Conservation (phyloP, 1,140 invertebrate species). For the Orius laevigatus region DNA sequence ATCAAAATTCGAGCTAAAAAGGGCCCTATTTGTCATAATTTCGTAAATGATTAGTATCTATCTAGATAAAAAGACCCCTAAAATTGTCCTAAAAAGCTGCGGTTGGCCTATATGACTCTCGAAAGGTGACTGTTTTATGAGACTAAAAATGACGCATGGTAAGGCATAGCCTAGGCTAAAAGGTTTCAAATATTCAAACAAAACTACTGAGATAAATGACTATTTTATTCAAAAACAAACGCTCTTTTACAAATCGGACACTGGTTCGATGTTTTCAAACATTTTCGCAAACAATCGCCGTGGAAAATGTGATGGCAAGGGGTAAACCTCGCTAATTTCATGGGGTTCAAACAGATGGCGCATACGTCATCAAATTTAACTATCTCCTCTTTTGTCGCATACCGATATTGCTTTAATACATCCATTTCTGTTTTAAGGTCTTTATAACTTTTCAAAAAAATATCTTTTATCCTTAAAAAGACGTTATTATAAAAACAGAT, state of each 20-base stretch:
- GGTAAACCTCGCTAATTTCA: conserved; percentile 47
- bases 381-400: conserved; percentile 45
- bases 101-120: no score
- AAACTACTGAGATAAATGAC: no score
- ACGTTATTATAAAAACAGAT: conserved; percentile 48
- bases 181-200: no score
- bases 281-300: conserved; percentile 50
- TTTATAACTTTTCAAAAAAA: conserved; percentile 34
- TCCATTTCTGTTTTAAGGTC: conserved; percentile 39
- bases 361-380: conserved; percentile 53
- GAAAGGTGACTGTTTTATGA: no score
- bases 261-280: conserved; percentile 44
- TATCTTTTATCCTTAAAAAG: conserved; percentile 44
- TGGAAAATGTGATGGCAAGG: conserved; percentile 64
- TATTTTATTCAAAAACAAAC: conserved; percentile 24
- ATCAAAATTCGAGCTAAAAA: no score
- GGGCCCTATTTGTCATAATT: no score
- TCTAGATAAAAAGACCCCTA: no score
- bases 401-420: conserved; percentile 41
- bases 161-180: no score
- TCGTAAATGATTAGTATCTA: no score
- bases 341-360: conserved; percentile 49
- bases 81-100: no score
- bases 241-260: conserved; percentile 54
- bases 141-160: no score